Percentiles rank a stretch among this genome's conserved stretches.
Evolutionary conservation across 2,888 invertebrate genomes (phyloP).

Genomic region (Pycnomerus fuliginosus): DNA sequence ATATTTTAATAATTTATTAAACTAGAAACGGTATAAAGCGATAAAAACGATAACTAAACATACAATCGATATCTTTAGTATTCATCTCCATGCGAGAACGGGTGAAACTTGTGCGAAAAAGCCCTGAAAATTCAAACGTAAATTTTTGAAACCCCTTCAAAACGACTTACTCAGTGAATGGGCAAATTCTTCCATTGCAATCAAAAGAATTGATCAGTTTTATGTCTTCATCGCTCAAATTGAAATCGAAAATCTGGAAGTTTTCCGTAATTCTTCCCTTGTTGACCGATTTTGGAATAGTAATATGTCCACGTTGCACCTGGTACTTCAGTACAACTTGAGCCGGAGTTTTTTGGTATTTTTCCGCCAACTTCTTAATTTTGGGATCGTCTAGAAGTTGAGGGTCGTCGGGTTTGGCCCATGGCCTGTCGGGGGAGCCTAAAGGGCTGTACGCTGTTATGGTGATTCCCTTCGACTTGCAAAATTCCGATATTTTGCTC

Average conservation of each 20-base stretch:
- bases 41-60: too few species aligned
- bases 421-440: slow-evolving; percentile 80
- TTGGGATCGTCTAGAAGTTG: slow-evolving; percentile 74
- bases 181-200: slow-evolving; percentile 63
- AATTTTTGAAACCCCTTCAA: background rate
- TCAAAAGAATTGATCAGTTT: slow-evolving; percentile 67
- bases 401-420: slow-evolving; percentile 73
- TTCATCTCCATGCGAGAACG: background rate
- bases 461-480: slow-evolving; percentile 64
- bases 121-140: slow-evolving; percentile 7
- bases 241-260: slow-evolving; percentile 74
- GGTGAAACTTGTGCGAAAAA: background rate
- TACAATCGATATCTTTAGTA: too few species aligned
- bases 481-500: slow-evolving; percentile 66
- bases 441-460: slow-evolving; percentile 84
- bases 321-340: slow-evolving; percentile 68
- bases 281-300: slow-evolving; percentile 83
- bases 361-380: slow-evolving; percentile 61
- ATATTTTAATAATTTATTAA: too few species aligned
- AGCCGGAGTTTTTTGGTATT: slow-evolving; percentile 67
- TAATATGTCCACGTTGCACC: slow-evolving; percentile 61
- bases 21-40: too few species aligned
- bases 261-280: slow-evolving; percentile 69
- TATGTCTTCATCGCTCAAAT: slow-evolving; percentile 67
- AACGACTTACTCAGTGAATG: slow-evolving; percentile 26